Evolutionary conservation across 1,140 invertebrate species (phyloP).

Genomic region (Ceratosolen fusciceps): DNA sequence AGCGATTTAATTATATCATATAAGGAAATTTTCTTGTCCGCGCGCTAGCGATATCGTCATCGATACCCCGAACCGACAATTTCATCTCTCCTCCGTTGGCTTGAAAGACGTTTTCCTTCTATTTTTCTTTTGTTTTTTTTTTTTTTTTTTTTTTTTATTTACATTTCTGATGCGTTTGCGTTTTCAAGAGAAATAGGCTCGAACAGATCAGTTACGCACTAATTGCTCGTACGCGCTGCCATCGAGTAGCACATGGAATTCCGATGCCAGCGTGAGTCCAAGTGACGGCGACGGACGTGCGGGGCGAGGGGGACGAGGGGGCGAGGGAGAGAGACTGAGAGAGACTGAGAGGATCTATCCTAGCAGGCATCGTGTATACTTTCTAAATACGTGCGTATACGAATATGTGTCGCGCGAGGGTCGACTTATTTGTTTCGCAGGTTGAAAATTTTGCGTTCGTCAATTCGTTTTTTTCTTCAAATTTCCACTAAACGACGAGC

Average conservation of each 20-base stretch:
- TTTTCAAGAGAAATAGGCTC: neutral
- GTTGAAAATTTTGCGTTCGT: neutral
- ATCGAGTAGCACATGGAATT: too few relatives aligned
- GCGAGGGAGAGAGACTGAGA: neutral
- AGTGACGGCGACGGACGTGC: neutral
- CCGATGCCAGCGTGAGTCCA: neutral
- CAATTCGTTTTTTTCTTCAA: too few relatives aligned
- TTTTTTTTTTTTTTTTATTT: too few relatives aligned
- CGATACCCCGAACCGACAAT: neutral
- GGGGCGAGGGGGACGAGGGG: neutral
- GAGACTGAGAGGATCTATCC: neutral
- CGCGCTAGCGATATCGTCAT: neutral
- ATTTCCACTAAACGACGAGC: too few relatives aligned
- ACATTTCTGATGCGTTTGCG: neutral
- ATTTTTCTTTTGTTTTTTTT: too few relatives aligned
- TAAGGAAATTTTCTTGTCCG: neutral
- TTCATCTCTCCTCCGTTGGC: neutral
- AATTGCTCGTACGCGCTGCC: slow-evolving; percentile 11
- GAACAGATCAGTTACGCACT: neutral
- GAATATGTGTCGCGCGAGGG: neutral
- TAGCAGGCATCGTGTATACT: neutral
- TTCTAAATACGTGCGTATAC: slow-evolving; percentile 17
- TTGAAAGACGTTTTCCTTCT: neutral
- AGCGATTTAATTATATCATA: neutral
- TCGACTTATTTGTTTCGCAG: neutral